Base-by-base conservation (phyloP, 2,113 vertebrate species). In the Mus pahari region DNA sequence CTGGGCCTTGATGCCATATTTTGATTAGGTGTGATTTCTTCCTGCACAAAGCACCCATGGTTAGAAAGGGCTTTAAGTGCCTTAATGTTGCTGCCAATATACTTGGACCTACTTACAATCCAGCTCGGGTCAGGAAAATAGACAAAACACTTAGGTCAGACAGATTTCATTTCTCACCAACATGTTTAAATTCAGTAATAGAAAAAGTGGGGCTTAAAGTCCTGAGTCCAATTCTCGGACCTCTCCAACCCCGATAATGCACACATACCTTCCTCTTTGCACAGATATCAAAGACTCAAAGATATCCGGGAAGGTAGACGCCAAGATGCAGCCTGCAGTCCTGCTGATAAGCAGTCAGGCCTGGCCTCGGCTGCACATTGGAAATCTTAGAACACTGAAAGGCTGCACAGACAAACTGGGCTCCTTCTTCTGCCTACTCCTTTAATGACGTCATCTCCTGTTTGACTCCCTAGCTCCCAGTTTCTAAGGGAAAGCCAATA, bases 131-230 rank as follows among this genome's bases (percentile, higher is more conserved):
- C 22, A 86, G 28, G 28, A 95, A 50, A 97, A 66, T 39, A 87
- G 60, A 91, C 36, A 86, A 79, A 90, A 79, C 31, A 22, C 28
- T 0, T 39, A 70, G 70, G 7, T 89, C 60, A 79, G 86, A 97
- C 58, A 58, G 3, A 19, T 60, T n/a, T 81, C 68, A 91, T 84
- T 58, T 7, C 73, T 89, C 82, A 84, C 50, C 60, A 90, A 36
- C 36, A 45, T n/a, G 93, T 83, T 55, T 75, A 53, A 91, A 93
- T 86, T 81, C 81, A 96, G n/a, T 74, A 50, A 77, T 7, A 91
- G 60, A 71, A 75, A 62, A 93, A 50, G 24, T 13, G 33, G 8
- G 79, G 77, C 20, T 39, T 77, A 93, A 88, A 77, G 53, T 71
- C 84, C 92, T 92, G 39, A 77, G 66, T 14, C 11, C 48, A 64